Evolutionary conservation across 1,140 invertebrate species (phyloP).

Genomic region (Laodelphax striatellus): DNA sequence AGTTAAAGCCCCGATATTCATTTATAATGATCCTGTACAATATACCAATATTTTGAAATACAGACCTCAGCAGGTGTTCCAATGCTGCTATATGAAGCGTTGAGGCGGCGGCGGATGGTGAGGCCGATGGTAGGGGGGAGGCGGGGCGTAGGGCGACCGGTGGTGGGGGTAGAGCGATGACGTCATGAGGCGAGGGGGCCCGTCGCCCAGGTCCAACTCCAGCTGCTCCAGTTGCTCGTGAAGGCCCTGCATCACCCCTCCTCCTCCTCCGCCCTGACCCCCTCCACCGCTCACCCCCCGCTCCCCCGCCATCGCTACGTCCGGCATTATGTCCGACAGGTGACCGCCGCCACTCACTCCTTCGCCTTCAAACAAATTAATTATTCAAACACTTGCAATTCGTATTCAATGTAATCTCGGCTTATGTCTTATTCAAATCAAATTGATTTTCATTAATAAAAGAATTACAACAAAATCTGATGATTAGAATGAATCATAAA

Average conservation of each 20-base stretch:
- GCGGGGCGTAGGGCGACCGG: neutral
- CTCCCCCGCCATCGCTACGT: constrained; percentile 76
- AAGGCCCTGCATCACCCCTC: neutral
- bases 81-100: constrained; percentile 23
- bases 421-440: too few species aligned
- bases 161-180: neutral
- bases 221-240: constrained; percentile 5
- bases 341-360: constrained; percentile 42
- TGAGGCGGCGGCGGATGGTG: constrained; percentile 22
- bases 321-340: constrained; percentile 72
- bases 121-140: constrained; percentile 9
- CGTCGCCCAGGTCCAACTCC: constrained; percentile 18
- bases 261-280: constrained; percentile 48
- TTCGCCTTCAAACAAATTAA: too few species aligned
- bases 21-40: too few species aligned
- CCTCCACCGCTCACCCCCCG: constrained; percentile 38
- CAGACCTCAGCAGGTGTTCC: constrained; percentile 7
- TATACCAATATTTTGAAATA: too few species aligned
- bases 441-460: too few species aligned
- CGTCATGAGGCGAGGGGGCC: too few species aligned
- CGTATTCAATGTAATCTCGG: too few species aligned
- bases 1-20: too few species aligned
- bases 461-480: too few species aligned
- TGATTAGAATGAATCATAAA: too few species aligned
- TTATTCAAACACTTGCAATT: too few species aligned